These are phyloP conservation scores for Drosophila testacea DNA, from an alignment of 2,888 invertebrate species.

Conservation along the genomic window DNA sequence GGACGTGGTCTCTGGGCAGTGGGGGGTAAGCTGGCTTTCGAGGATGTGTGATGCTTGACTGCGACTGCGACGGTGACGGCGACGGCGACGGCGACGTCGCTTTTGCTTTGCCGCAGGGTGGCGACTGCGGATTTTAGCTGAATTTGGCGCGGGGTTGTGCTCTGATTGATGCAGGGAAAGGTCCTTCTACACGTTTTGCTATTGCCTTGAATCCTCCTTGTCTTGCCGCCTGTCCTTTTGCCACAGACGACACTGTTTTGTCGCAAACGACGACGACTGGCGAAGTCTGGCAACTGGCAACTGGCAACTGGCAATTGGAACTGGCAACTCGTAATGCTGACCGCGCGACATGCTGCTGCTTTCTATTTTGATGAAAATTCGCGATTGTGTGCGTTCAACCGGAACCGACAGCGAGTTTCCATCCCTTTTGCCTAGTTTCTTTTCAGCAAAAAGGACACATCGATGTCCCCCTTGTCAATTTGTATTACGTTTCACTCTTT, in stretches of 20 bases:
- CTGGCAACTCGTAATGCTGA: constrained; percentile 46
- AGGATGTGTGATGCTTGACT: constrained; percentile 37
- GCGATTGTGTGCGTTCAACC: constrained; percentile 79
- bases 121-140: constrained; percentile 66
- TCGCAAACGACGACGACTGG: constrained; percentile 45
- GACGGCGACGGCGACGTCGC: constrained; percentile 19
- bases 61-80: constrained; percentile 30
- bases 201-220: constrained; percentile 59
- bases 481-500: constrained; percentile 50
- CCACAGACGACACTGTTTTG: constrained; percentile 60
- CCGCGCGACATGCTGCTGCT: constrained; percentile 57
- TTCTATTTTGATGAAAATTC: constrained; percentile 79
- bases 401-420: constrained; percentile 54
- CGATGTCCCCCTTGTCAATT: constrained; percentile 26
- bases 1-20: background rate
- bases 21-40: constrained; percentile 12
- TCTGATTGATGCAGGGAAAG: constrained; percentile 66
- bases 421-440: background rate
- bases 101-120: constrained; percentile 66
- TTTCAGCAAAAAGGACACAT: constrained; percentile 29
- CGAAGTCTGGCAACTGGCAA: constrained; percentile 1
- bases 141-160: constrained; percentile 67
- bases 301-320: background rate
- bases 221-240: constrained; percentile 62
- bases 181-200: constrained; percentile 43